Evolutionary conservation across 2,888 invertebrate species (phyloP).

Genomic region (Flexamia atlantica): DNA sequence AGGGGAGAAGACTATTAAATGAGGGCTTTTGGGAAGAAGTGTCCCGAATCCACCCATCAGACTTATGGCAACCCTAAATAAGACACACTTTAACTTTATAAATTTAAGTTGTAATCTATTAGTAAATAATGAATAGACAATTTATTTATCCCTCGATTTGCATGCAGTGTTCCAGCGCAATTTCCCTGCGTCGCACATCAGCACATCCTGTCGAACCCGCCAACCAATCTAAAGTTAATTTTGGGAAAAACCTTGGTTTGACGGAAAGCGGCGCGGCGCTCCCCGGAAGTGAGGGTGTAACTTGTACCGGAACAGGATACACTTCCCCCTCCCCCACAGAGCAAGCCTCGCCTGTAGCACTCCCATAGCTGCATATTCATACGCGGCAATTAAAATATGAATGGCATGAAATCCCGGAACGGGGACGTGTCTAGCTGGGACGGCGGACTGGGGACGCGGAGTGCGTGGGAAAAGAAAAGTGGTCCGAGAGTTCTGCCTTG

Average conservation of each 20-base stretch:
- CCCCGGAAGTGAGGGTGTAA: conserved; percentile 55
- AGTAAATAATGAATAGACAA: too few relatives aligned
- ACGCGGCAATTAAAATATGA: conserved; percentile 55
- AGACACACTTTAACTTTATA: too few relatives aligned
- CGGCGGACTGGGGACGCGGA: neutral
- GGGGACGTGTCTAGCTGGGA: conserved; percentile 32
- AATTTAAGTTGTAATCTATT: too few relatives aligned
- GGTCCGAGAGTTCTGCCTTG: neutral
- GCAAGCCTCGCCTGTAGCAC: neutral
- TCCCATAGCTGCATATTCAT: conserved; percentile 49
- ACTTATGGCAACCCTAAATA: too few relatives aligned
- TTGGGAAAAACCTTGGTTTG: conserved; percentile 56
- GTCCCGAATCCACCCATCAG: too few relatives aligned
- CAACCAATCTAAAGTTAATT: conserved; percentile 45
- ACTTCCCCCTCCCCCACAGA: conserved; percentile 2
- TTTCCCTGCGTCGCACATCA: too few relatives aligned
- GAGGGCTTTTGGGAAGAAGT: too few relatives aligned
- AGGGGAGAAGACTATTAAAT: too few relatives aligned
- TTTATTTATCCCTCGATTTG: too few relatives aligned
- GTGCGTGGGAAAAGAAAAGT: neutral
- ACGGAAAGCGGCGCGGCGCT: neutral
- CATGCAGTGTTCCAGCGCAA: too few relatives aligned
- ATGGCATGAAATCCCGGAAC: conserved; percentile 50
- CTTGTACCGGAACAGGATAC: conserved; percentile 56
- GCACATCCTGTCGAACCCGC: conserved; percentile 22